phyloP scores from a whole-genome alignment of 2,797 vertebrate genomes.

The Acanthornis magna region DNA sequence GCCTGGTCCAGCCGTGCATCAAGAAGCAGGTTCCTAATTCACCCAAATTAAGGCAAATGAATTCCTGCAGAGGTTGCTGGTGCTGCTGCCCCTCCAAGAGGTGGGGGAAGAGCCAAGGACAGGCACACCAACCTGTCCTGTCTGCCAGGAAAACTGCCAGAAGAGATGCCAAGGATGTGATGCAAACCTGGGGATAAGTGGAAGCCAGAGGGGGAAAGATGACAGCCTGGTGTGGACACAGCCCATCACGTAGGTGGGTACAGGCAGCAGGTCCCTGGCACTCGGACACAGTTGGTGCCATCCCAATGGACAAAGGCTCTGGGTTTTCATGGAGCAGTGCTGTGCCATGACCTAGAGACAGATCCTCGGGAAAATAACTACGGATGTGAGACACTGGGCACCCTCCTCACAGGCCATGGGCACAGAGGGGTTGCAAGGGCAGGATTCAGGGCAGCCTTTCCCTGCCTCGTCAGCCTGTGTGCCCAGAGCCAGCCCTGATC shows the following conservation, averaged over 20 bases:
- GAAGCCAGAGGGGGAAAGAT: neutral
- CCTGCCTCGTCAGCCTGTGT: neutral
- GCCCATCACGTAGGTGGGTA: neutral
- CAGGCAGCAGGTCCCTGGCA: neutral
- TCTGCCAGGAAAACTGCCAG: neutral
- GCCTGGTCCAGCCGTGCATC: neutral
- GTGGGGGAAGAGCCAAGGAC: neutral
- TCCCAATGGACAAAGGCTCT: neutral
- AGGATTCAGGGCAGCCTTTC: neutral
- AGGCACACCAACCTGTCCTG: too few species aligned
- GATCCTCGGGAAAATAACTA: neutral
- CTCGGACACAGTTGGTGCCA: neutral
- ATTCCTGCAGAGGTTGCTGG: neutral
- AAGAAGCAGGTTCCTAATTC: neutral
- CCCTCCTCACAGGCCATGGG: neutral
- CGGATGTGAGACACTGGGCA: accelerated
- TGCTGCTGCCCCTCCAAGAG: neutral
- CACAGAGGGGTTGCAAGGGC: neutral
- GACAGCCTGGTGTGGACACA: neutral
- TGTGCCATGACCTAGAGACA: neutral
- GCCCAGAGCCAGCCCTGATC: neutral
- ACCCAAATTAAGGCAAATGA: neutral
- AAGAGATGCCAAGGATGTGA: neutral
- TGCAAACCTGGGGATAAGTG: neutral
- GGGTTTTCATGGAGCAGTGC: accelerated